These are phyloP conservation scores for Eristalis arbustorum DNA, from an alignment of 2,888 invertebrate genomes.

Conservation along the genomic window DNA sequence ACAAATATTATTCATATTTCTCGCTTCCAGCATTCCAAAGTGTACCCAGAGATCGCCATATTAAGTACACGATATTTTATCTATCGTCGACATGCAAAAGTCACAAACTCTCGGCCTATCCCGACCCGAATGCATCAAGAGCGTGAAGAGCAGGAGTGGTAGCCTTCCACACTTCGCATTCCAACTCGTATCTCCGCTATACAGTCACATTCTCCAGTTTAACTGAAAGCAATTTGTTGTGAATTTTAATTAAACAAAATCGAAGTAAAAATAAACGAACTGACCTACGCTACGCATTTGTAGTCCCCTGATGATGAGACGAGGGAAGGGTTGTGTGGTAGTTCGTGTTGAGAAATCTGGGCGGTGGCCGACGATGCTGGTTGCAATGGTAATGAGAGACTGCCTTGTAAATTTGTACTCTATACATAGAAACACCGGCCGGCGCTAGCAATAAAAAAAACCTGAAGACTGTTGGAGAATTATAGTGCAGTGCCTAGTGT, in stretches of 20 bases:
- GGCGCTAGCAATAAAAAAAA: constrained; percentile 55
- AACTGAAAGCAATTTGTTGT: constrained; percentile 65
- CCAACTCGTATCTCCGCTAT: constrained; percentile 64
- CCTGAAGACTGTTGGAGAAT: constrained; percentile 22
- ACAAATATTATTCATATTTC: constrained; percentile 44
- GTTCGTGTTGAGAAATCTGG: constrained; percentile 59
- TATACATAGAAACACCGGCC: constrained; percentile 32
- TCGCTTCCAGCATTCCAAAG: constrained; percentile 67
- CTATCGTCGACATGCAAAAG: constrained; percentile 56
- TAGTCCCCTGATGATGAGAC: constrained; percentile 34
- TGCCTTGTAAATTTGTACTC: constrained; percentile 55
- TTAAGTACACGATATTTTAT: constrained; percentile 53
- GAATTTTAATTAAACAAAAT: constrained; percentile 63
- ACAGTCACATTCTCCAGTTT: constrained; percentile 49
- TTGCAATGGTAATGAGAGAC: constrained; percentile 59
- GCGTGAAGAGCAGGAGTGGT: constrained; percentile 6
- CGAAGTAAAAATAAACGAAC: constrained; percentile 52
- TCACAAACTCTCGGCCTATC: constrained; percentile 32
- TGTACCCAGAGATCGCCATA: constrained; percentile 55
- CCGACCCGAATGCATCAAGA: constrained; percentile 3
- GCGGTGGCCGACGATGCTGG: constrained; percentile 53
- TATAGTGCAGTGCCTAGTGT: not conserved
- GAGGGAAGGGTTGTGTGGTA: not conserved
- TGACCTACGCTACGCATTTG: constrained; percentile 58
- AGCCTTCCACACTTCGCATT: constrained; percentile 51